phyloP scores from a whole-genome alignment of 1,140 invertebrate genomes.

The Leptinotarsa lineolata region DNA sequence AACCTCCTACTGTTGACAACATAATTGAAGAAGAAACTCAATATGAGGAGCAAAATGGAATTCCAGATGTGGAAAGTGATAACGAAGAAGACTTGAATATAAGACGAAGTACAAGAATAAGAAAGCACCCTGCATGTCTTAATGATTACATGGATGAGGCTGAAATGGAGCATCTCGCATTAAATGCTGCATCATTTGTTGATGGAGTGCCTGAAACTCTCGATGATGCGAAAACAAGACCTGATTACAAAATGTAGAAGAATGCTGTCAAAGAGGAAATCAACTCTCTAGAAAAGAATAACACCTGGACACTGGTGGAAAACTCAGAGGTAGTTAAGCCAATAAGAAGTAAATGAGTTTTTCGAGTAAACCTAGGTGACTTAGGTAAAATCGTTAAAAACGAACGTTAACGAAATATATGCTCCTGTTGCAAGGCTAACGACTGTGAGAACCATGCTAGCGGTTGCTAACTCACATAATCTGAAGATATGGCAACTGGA shows the following conservation, averaged over 20 bases:
- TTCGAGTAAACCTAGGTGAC: conserved; percentile 36
- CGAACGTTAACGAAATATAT: conserved; percentile 53
- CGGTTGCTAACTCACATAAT: conserved; percentile 37
- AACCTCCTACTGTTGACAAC: neutral
- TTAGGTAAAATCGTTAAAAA: conserved; percentile 26
- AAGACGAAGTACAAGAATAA: neutral
- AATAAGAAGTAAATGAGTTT: conserved; percentile 55
- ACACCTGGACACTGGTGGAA: conserved; percentile 49
- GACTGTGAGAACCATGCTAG: conserved; percentile 47
- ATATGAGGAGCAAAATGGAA: neutral
- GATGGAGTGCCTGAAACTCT: conserved; percentile 7
- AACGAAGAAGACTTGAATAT: neutral
- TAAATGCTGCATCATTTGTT: neutral
- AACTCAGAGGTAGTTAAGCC: conserved; percentile 33
- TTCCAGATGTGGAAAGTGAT: neutral
- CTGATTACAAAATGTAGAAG: conserved; percentile 36
- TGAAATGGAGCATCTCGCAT: neutral
- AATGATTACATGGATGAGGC: neutral
- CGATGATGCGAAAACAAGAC: conserved; percentile 11
- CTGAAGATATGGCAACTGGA: conserved; percentile 49
- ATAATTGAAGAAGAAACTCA: neutral
- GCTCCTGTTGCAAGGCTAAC: conserved; percentile 48
- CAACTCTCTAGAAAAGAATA: conserved; percentile 46
- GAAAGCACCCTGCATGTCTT: neutral
- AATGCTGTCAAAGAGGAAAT: conserved; percentile 48